Percentiles rank a stretch among this genome's conserved stretches.
These are phyloP conservation scores for Dicycla oo DNA, from an alignment of 2,888 invertebrate species.

Conservation along the genomic window DNA sequence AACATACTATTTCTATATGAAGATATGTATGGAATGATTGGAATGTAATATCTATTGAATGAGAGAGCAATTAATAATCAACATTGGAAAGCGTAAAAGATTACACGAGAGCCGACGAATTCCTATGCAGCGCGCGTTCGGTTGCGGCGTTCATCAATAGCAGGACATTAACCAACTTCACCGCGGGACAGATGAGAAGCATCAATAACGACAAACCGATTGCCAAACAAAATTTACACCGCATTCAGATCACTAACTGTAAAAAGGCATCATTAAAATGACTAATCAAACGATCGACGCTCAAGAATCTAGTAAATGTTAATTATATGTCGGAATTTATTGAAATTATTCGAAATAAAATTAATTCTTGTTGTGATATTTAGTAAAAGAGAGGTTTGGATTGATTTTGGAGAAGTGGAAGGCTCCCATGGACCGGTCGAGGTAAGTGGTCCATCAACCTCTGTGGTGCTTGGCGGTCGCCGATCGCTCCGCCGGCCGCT, in stretches of 20 bases:
- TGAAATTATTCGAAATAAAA: constrained; percentile 84
- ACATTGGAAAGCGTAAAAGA: constrained; percentile 87
- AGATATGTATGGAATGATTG: constrained; percentile 79
- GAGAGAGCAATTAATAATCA: constrained; percentile 86
- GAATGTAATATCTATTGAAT: constrained; percentile 84
- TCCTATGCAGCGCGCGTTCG: constrained; percentile 75
- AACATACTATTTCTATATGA: constrained; percentile 74
- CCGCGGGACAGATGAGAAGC: constrained; percentile 76
- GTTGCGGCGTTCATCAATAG: constrained; percentile 71
- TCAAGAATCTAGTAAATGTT: constrained; percentile 86
- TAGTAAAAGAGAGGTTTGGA: constrained; percentile 76
- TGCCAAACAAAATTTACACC: constrained; percentile 83
- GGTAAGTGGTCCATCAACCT: constrained; percentile 80
- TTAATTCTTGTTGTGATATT: constrained; percentile 81
- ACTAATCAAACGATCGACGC: constrained; percentile 87
- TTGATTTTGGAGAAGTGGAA: constrained; percentile 75
- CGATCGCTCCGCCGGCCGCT: constrained; percentile 43
- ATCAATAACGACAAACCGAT: constrained; percentile 80
- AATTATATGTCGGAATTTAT: constrained; percentile 86
- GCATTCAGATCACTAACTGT: constrained; percentile 86
- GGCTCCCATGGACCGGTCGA: constrained; percentile 81
- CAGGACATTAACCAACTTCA: constrained; percentile 76
- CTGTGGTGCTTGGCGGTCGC: constrained; percentile 52
- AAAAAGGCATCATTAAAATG: constrained; percentile 85
- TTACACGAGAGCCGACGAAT: constrained; percentile 85